Conservation (phyloP, 2,113 vertebrate genomes). For the Pterophyllum scalare region DNA sequence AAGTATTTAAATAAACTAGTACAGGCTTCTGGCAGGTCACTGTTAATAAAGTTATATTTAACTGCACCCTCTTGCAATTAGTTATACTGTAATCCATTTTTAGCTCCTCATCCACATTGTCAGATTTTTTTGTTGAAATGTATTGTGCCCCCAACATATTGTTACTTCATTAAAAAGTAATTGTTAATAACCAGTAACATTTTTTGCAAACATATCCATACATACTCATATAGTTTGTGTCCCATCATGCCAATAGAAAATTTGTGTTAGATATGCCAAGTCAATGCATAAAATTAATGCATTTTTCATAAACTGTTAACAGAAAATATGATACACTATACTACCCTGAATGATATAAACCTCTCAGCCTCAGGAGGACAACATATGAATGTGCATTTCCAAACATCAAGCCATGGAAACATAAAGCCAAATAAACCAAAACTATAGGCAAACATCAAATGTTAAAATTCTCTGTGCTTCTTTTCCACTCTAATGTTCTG, state of each 20-base stretch:
- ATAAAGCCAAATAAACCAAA: slow-evolving; percentile 49
- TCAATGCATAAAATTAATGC: neutral
- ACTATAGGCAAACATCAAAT: slow-evolving; percentile 46
- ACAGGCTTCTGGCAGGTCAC: neutral
- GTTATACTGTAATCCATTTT: neutral
- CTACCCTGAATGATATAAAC: neutral
- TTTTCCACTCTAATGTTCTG: neutral
- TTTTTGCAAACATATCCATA: neutral
- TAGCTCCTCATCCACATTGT: neutral
- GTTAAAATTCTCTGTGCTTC: neutral
- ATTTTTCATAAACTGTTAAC: neutral
- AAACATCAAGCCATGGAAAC: slow-evolving; percentile 42
- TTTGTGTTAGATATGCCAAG: neutral
- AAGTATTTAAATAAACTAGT: neutral
- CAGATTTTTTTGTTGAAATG: neutral
- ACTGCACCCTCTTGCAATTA: neutral
- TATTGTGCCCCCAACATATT: neutral
- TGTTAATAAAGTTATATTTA: neutral
- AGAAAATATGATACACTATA: neutral
- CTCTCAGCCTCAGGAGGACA: neutral
- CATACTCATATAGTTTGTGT: neutral
- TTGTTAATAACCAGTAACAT: neutral
- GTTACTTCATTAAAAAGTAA: slow-evolving; percentile 17
- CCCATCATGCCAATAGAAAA: neutral
- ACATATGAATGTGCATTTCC: slow-evolving; percentile 67